phyloP scores from a whole-genome alignment of 2,797 vertebrate genomes.

The Hippopotamyrus pictus region DNA sequence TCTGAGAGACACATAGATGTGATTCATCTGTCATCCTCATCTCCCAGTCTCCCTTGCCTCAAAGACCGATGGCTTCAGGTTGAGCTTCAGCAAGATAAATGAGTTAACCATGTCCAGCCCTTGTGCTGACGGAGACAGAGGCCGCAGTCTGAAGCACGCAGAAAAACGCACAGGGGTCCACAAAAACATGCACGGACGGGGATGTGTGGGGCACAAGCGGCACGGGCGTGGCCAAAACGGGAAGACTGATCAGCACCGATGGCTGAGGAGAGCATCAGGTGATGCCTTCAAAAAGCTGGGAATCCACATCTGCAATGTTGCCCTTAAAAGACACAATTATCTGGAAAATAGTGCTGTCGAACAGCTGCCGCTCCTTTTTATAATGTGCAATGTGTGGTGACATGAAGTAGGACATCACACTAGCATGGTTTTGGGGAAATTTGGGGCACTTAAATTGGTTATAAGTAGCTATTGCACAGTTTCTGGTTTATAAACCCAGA shows the following conservation, averaged over 20 bases:
- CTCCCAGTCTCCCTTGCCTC: neutral
- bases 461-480: neutral
- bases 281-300: neutral
- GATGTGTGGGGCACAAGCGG: neutral
- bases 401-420: neutral
- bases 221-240: neutral
- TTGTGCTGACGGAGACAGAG: constrained; percentile 12
- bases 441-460: neutral
- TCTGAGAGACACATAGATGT: neutral
- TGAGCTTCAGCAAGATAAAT: constrained; percentile 21
- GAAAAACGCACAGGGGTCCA: neutral
- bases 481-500: neutral
- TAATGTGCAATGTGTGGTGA: neutral
- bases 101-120: constrained; percentile 19
- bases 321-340: neutral
- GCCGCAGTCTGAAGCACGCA: neutral
- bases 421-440: neutral
- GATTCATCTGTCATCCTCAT: neutral
- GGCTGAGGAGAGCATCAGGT: neutral
- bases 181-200: neutral
- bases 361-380: neutral
- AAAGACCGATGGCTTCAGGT: constrained; percentile 14
- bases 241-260: neutral
- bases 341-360: neutral
- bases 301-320: neutral